These are phyloP conservation scores for Aelia acuminata DNA, from an alignment of 2,888 invertebrate species.

Conservation along the genomic window DNA sequence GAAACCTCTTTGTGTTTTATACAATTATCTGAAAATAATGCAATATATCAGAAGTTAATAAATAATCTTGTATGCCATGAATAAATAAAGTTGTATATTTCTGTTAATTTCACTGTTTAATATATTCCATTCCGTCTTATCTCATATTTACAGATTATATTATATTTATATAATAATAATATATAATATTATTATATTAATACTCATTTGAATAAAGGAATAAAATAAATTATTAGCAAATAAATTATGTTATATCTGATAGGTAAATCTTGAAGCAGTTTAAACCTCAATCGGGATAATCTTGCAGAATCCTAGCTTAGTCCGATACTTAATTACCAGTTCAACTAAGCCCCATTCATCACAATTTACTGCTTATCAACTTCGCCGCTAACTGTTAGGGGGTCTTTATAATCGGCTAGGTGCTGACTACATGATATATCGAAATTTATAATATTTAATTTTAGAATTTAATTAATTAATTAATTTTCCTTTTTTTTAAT, in stretches of 20 bases:
- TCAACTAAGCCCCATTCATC: conserved; percentile 5
- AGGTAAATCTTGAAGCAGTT: background rate
- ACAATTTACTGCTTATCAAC: conserved; percentile 11
- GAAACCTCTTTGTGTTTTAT: no score
- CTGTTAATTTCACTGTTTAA: no score
- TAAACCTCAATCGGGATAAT: conserved; percentile 9
- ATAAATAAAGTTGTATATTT: no score
- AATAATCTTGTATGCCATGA: no score
- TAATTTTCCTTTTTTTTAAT: no score
- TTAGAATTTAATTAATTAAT: background rate
- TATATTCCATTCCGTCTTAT: no score
- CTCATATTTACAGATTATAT: no score
- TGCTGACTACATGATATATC: background rate
- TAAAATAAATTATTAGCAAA: background rate
- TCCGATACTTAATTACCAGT: background rate
- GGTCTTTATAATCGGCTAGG: background rate
- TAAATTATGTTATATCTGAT: background rate
- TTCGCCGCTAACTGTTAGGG: background rate
- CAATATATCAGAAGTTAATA: no score
- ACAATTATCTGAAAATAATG: no score
- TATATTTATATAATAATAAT: no score
- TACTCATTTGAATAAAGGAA: background rate
- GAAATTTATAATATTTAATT: background rate
- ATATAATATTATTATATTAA: no score
- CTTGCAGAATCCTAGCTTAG: background rate